phyloP scores from a whole-genome alignment of 2,797 vertebrate genomes.

The Pyrrhura leucotis region DNA sequence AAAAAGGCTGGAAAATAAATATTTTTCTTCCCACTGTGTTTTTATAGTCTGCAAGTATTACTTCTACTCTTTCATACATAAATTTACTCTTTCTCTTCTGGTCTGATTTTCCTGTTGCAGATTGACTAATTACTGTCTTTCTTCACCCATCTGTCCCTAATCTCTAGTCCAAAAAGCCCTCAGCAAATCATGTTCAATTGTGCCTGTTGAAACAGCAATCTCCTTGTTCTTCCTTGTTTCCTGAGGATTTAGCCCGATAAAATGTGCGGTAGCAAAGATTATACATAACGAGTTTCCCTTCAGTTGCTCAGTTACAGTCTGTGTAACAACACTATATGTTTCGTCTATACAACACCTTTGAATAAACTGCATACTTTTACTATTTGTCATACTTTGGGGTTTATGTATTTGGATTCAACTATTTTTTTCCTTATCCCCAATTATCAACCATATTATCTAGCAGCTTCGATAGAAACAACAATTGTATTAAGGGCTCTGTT shows the following conservation, averaged over 20 bases:
- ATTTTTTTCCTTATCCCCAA: background rate
- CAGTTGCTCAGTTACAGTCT: background rate
- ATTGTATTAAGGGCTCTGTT: background rate
- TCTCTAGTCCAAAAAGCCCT: background rate
- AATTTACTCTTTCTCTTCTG: background rate
- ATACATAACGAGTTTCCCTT: accelerated
- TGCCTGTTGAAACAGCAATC: background rate
- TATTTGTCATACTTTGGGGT: background rate
- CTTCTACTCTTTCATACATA: background rate
- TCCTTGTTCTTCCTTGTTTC: background rate
- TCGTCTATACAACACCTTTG: background rate
- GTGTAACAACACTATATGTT: background rate
- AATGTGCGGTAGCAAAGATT: background rate
- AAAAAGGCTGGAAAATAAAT: background rate
- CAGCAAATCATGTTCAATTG: background rate
- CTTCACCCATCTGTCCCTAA: background rate
- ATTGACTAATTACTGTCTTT: background rate
- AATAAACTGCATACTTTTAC: background rate
- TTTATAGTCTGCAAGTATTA: background rate
- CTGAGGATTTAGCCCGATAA: background rate
- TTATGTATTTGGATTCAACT: background rate
- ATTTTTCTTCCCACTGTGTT: background rate
- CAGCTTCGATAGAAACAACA: background rate
- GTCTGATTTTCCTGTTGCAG: background rate
- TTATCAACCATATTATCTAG: background rate